phyloP scores from a whole-genome alignment of 2,113 vertebrate genomes.

The Mola mola region DNA sequence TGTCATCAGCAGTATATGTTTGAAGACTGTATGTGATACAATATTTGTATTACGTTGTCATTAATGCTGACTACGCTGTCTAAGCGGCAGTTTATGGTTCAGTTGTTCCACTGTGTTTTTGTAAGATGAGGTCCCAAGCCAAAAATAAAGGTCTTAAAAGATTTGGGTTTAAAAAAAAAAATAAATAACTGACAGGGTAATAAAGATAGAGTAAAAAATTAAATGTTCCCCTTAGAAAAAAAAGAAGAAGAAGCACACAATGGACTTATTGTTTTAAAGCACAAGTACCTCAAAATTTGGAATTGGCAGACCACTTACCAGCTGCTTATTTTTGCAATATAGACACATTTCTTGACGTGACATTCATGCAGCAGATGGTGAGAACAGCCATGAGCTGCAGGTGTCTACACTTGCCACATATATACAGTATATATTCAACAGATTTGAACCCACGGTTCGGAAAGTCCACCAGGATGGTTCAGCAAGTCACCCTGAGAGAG shows the following conservation, averaged over 20 bases:
- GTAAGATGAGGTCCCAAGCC: too few species aligned
- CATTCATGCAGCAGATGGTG: conserved; percentile 51
- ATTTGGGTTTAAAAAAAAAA: too few species aligned
- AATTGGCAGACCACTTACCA: neutral
- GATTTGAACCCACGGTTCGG: conserved; percentile 12
- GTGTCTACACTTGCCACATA: conserved; percentile 49
- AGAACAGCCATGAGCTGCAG: conserved; percentile 50
- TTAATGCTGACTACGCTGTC: too few species aligned
- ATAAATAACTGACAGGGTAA: too few species aligned
- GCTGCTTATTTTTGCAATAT: neutral
- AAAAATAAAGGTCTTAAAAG: too few species aligned
- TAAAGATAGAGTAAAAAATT: too few species aligned
- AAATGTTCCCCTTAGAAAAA: neutral
- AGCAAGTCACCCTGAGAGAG: neutral
- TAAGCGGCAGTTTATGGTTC: too few species aligned
- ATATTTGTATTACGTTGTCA: too few species aligned
- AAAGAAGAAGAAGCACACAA: neutral
- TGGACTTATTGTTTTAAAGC: neutral
- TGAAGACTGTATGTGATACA: too few species aligned
- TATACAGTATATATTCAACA: conserved; percentile 52
- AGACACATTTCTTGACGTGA: conserved; percentile 37
- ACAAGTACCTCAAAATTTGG: neutral
- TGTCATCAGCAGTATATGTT: too few species aligned
- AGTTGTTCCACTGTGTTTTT: too few species aligned
- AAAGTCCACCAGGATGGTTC: neutral